phyloP scores from a whole-genome alignment of 2,113 vertebrate species.

The Candoia aspera region DNA sequence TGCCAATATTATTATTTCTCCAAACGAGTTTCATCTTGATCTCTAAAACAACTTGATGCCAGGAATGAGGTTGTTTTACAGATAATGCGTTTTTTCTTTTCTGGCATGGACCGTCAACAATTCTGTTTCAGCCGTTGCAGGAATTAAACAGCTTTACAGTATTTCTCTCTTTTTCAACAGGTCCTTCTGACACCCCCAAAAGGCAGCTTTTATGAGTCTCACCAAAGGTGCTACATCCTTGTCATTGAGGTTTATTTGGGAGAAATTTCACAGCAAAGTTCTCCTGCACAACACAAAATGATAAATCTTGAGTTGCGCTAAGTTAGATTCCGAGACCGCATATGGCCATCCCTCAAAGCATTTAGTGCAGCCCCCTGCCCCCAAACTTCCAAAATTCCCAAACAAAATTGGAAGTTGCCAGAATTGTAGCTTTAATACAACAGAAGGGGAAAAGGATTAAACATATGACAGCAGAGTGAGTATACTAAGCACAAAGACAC shows the following conservation, averaged over 20 bases:
- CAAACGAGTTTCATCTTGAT: slow-evolving; percentile 77
- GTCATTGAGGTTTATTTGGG: slow-evolving; percentile 66
- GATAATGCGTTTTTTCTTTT: slow-evolving; percentile 73
- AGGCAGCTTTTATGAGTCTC: slow-evolving; percentile 65
- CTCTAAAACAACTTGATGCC: slow-evolving; percentile 77
- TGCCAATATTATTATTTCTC: slow-evolving; percentile 73
- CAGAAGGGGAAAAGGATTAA: background rate
- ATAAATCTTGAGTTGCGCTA: too few species aligned
- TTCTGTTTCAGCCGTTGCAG: slow-evolving; percentile 67
- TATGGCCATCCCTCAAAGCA: too few species aligned
- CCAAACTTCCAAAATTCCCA: background rate
- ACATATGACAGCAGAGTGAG: background rate
- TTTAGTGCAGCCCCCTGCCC: background rate
- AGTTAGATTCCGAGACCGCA: too few species aligned
- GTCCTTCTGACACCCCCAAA: slow-evolving; percentile 66
- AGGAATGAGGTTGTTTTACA: slow-evolving; percentile 76
- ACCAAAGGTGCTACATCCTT: slow-evolving; percentile 72
- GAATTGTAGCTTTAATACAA: background rate
- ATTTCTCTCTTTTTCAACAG: slow-evolving; percentile 74
- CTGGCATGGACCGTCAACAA: slow-evolving; percentile 71
- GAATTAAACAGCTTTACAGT: slow-evolving; percentile 80
- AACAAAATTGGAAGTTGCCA: background rate
- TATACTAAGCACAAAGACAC: too few species aligned
- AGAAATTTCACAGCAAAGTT: too few species aligned
- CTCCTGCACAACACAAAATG: too few species aligned